phyloP scores from a whole-genome alignment of 2,113 vertebrate species.

The Xenopus borealis region DNA sequence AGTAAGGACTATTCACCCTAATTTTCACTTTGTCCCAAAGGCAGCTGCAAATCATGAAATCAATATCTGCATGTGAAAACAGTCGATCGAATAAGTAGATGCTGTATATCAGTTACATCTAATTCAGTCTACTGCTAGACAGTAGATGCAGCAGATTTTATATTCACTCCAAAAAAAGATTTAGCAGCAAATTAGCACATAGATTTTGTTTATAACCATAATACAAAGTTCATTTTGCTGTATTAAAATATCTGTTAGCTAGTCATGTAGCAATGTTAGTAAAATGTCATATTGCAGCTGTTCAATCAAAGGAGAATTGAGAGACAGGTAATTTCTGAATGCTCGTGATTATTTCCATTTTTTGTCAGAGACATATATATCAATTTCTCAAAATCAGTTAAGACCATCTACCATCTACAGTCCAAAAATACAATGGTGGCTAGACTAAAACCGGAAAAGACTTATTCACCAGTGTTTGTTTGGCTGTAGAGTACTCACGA shows the following conservation, averaged over 20 bases:
- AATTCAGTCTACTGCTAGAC: not conserved
- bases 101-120: conserved; percentile 3
- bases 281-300: conserved; percentile 24
- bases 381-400: conserved; percentile 32
- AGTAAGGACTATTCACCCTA: not conserved
- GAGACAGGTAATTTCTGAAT: conserved; percentile 31
- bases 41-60: conserved; percentile 4
- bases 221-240: conserved; percentile 2
- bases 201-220: conserved; percentile 14
- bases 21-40: conserved; percentile 1
- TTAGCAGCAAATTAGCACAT: conserved; percentile 10
- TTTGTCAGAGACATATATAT: conserved; percentile 24
- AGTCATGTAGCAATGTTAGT: conserved; percentile 18
- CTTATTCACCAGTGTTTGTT: no score
- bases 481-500: no score
- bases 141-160: not conserved
- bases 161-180: not conserved
- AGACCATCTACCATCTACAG: conserved; percentile 18
- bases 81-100: not conserved
- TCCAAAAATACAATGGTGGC: no score
- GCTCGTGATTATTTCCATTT: conserved; percentile 34
- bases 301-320: conserved; percentile 22
- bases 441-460: no score
- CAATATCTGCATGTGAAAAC: conserved; percentile 7
- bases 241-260: conserved; percentile 17